A percentile compares a stretch with the other conserved stretches of the same genome.
Evolutionary conservation across 1,140 invertebrate species (phyloP).

Genomic region (Cydia amplana): DNA sequence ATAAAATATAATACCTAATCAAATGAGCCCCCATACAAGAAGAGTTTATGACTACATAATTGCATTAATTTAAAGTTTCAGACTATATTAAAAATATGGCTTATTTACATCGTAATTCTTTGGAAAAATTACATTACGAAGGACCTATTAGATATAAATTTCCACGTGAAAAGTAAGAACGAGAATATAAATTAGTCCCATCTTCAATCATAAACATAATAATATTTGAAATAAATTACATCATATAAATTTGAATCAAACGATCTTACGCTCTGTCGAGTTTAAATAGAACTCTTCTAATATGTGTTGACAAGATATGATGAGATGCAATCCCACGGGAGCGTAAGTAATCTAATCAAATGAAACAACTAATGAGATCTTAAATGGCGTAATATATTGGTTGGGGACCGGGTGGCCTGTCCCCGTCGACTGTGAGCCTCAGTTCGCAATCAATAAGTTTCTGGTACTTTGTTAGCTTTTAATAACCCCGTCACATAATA

Average conservation of each 20-base stretch:
- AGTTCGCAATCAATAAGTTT: slow-evolving; percentile 34
- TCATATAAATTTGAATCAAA: slow-evolving; percentile 32
- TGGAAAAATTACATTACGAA: background rate
- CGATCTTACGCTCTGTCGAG: slow-evolving; percentile 46
- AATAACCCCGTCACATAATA: background rate
- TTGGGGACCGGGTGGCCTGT: slow-evolving; percentile 51
- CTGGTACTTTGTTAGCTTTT: slow-evolving; percentile 3
- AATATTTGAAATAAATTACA: slow-evolving; percentile 28
- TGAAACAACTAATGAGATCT: slow-evolving; percentile 70
- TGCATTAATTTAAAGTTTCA: no score
- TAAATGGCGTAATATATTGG: slow-evolving; percentile 71
- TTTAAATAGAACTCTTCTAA: slow-evolving; percentile 56
- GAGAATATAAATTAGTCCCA: background rate
- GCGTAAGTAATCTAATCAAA: slow-evolving; percentile 64
- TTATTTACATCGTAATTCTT: no score
- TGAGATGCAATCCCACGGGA: slow-evolving; percentile 58
- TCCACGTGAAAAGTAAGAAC: background rate
- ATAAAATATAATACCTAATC: no score
- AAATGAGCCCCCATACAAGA: no score
- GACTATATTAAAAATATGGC: no score
- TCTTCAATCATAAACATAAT: slow-evolving; percentile 17
- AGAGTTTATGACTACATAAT: no score
- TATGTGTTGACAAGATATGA: slow-evolving; percentile 59
- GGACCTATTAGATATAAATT: background rate
- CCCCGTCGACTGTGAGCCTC: slow-evolving; percentile 32